phyloP scores from a whole-genome alignment of 1,140 invertebrate genomes.

The Argopecten irradians region DNA sequence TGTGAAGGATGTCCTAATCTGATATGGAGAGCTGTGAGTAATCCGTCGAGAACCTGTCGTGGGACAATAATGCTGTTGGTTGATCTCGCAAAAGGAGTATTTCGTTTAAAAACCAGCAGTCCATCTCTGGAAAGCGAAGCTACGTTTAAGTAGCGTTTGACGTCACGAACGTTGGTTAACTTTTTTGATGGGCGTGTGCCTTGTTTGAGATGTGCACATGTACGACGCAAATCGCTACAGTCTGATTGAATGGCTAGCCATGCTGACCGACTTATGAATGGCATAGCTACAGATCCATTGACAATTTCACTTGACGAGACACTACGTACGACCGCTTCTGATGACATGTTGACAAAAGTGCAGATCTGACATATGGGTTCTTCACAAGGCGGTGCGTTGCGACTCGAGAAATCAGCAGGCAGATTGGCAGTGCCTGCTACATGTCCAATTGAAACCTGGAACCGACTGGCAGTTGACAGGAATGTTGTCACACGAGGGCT shows the following conservation, averaged over 20 bases:
- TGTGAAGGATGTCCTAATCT: too few species aligned
- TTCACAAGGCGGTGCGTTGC: conserved; percentile 21
- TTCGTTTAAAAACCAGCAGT: conserved; percentile 36
- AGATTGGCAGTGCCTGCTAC: not conserved
- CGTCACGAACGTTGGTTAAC: conserved; percentile 36
- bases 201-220: conserved; percentile 23
- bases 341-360: not conserved
- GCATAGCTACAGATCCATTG: too few species aligned
- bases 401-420: conserved; percentile 37
- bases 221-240: not conserved
- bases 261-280: conserved; percentile 26
- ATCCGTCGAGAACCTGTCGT: too few species aligned
- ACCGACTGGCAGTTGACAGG: conserved; percentile 33
- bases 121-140: conserved; percentile 40
- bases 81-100: conserved; percentile 27
- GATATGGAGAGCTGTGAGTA: too few species aligned
- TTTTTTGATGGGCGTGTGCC: conserved; percentile 30
- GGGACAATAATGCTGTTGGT: too few species aligned
- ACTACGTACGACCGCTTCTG: conserved; percentile 11
- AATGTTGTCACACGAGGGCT: conserved; percentile 30
- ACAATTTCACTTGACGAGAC: too few species aligned
- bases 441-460: conserved; percentile 26
- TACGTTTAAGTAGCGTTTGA: conserved; percentile 50
- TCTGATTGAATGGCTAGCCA: conserved; percentile 33
- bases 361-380: conserved; percentile 25